Conservation (phyloP, 2,797 vertebrate genomes). For the Sus cebifrons region DNA sequence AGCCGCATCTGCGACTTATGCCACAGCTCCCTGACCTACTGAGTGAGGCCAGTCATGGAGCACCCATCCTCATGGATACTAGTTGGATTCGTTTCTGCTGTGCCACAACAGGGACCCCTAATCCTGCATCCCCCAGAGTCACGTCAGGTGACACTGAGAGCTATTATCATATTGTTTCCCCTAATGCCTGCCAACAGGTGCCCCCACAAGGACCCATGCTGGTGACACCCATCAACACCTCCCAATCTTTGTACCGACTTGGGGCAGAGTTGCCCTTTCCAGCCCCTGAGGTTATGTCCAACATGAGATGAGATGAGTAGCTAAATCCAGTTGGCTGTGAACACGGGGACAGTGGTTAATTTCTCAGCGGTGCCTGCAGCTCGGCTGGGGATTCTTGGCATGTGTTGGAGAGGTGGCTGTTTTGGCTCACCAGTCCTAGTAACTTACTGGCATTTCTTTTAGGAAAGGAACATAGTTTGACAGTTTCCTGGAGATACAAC, state of each 20-base stretch:
- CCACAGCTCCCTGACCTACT: no score
- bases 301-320: conserved; percentile 28
- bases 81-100: no score
- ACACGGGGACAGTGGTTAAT: neutral
- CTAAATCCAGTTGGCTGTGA: conserved; percentile 47
- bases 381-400: conserved; percentile 8
- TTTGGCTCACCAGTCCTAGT: neutral
- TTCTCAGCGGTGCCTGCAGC: neutral
- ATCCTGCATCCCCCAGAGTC: neutral
- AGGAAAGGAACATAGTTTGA: conserved; percentile 11
- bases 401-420: conserved; percentile 31
- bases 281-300: neutral
- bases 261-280: conserved; percentile 28
- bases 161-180: conserved; percentile 14
- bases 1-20: no score
- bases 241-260: neutral
- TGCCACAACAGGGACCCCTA: no score
- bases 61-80: no score
- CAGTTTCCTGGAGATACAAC: neutral
- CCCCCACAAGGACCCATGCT: neutral
- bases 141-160: conserved; percentile 12
- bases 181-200: conserved; percentile 6
- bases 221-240: conserved; percentile 3
- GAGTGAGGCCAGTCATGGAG: no score
- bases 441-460: conserved; percentile 51